These are phyloP conservation scores for Sarcophaga rosellei DNA, from an alignment of 2,888 invertebrate genomes.

Conservation along the genomic window DNA sequence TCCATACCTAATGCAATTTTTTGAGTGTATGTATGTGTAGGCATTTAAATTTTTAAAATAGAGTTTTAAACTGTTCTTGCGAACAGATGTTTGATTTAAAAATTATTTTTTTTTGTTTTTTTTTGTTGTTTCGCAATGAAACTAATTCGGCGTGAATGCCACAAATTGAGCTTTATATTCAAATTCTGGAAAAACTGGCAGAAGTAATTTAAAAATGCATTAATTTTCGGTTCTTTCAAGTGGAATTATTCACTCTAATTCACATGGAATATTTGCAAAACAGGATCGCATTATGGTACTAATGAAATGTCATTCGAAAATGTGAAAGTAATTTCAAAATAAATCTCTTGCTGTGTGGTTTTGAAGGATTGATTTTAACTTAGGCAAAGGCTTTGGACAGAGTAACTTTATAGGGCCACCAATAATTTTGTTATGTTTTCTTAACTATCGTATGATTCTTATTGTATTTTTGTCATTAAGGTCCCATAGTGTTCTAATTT, in stretches of 20 bases:
- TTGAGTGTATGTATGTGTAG: too few relatives aligned
- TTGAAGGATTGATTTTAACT: too few relatives aligned
- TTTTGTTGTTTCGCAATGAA: background rate
- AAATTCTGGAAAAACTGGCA: background rate
- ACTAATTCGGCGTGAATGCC: slow-evolving; percentile 36
- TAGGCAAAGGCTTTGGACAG: too few relatives aligned
- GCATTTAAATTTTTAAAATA: background rate
- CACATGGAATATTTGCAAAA: too few relatives aligned
- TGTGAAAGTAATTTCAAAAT: too few relatives aligned
- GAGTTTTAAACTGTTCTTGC: background rate
- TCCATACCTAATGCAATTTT: too few relatives aligned
- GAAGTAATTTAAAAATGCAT: background rate
- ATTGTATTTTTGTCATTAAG: background rate
- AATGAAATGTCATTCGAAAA: too few relatives aligned
- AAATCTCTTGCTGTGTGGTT: too few relatives aligned
- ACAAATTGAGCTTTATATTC: background rate
- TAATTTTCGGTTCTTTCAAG: background rate
- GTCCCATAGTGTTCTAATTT: slow-evolving; percentile 35
- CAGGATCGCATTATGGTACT: too few relatives aligned
- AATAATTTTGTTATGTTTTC: background rate
- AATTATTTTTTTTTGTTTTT: background rate
- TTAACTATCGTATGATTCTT: background rate
- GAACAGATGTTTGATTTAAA: background rate
- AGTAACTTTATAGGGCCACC: too few relatives aligned
- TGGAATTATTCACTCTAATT: background rate